phyloP scores from a whole-genome alignment of 2,888 invertebrate species.

The Agapetus fuscipes region DNA sequence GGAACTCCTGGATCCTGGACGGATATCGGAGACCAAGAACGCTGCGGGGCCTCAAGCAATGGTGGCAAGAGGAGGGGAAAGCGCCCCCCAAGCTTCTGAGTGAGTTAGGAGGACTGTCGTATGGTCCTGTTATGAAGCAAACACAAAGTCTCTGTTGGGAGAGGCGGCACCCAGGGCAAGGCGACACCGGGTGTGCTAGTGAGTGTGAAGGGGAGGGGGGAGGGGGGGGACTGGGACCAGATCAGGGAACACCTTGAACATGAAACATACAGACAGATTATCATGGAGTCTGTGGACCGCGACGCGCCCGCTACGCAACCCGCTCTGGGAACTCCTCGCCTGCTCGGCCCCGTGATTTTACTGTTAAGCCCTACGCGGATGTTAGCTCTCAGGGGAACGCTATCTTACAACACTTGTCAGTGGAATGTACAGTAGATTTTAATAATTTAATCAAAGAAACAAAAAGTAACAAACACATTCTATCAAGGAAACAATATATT shows the following conservation, averaged over 20 bases:
- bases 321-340: no score
- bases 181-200: constrained; percentile 16
- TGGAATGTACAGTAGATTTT: constrained; percentile 14
- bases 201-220: constrained; percentile 3
- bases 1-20: no score
- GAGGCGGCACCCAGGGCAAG: constrained; percentile 18
- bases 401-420: constrained; percentile 11
- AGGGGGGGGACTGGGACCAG: constrained; percentile 3
- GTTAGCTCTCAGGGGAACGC: no score
- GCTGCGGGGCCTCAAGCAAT: neutral
- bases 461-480: constrained; percentile 18
- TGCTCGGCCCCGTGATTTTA: constrained; percentile 12
- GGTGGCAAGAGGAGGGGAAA: neutral
- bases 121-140: constrained; percentile 18
- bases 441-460: constrained; percentile 16
- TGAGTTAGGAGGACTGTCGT: constrained; percentile 13
- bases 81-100: neutral
- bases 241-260: constrained; percentile 13
- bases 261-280: constrained; percentile 4
- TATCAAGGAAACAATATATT: constrained; percentile 20
- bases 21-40: no score
- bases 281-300: neutral
- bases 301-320: no score
- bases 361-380: constrained; percentile 2
- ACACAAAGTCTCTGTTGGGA: constrained; percentile 4